Evolutionary conservation across 2,797 vertebrate species (phyloP).

Genomic region (Poecilia picta): DNA sequence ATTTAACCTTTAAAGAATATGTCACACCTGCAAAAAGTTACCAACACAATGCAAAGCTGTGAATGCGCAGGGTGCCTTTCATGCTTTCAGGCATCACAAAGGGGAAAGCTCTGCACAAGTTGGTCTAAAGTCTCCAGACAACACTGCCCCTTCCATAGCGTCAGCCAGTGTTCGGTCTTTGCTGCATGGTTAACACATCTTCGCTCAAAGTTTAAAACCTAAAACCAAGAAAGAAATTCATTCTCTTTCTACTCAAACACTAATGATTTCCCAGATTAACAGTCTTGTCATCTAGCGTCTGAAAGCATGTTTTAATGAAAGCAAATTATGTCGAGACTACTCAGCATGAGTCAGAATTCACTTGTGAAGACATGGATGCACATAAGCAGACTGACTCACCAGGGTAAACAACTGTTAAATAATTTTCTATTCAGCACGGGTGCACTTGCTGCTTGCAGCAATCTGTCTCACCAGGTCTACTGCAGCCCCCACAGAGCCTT

Average conservation of each 20-base stretch:
- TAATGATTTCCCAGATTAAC: constrained; percentile 11
- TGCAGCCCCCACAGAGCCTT: constrained; percentile 51
- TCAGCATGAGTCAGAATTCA: constrained; percentile 32
- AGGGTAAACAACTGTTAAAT: constrained; percentile 69
- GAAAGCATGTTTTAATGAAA: constrained; percentile 20
- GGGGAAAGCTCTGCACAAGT: background rate
- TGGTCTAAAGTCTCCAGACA: background rate
- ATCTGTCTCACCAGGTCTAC: constrained; percentile 57
- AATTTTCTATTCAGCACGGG: constrained; percentile 68
- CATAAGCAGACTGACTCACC: constrained; percentile 60
- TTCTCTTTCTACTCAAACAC: constrained; percentile 26
- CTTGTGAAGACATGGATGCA: constrained; percentile 59
- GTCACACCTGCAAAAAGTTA: background rate
- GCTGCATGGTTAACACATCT: background rate
- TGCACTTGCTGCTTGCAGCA: constrained; percentile 55
- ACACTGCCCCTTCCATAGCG: background rate
- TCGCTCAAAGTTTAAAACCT: background rate
- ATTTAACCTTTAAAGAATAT: background rate
- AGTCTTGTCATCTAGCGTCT: background rate
- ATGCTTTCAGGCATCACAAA: background rate
- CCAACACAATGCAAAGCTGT: background rate
- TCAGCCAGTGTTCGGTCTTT: background rate
- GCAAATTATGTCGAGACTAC: constrained; percentile 31
- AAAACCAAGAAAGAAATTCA: background rate
- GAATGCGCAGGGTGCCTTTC: background rate